Evolutionary conservation across 2,113 vertebrate genomes (phyloP), one percentile per base, ranked within the genome.

Genomic region (Myiagra hebetior): DNA sequence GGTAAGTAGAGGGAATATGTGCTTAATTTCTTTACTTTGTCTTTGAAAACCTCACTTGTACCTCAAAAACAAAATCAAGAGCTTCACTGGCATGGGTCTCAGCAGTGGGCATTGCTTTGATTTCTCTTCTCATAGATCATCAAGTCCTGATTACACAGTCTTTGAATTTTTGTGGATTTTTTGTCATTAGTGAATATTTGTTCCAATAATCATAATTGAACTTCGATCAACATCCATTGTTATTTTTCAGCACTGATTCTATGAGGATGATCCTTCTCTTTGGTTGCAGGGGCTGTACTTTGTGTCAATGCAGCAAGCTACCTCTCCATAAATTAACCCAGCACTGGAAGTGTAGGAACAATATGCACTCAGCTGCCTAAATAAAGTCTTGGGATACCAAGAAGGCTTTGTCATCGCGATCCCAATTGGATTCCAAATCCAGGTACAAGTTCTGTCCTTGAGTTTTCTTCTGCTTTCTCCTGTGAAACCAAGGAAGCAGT

Each of bases 1-100:
- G 13, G 9, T 16, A 35, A 63, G 1, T 42, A 3, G 7, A 7
- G 24, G 5, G 7, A 68, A 52, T 21, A 67, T 0, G 1, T 33
- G 9, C 9, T 42, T n/a, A 37, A 7, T 30, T 68, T 57, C 11
- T 74, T 52, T 30, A 28, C 12, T n/a, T 79, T 24, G 5, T 39
- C 21, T 49, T 44, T 62, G 44, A 78, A 50, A 89, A 42, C 9
- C 50, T 1, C 7, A 55, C 8, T 12, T 70, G 9, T 35, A 70
- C 10, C 20, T 77, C 27, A 49, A 64, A 41, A 26, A 75, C 6
- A 70, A 92, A 87, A 92, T 28, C 15, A 60, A 49, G 21, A 28
- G 2, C 35, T 84, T 67, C 16, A 47, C 10, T 63, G 27, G 5
- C 24, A 41, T 21, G 26, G 56, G 37, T 68, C 27, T 83, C 57